A percentile compares a stretch with the other conserved stretches of the same genome.
Evolutionary conservation across 2,888 invertebrate genomes (phyloP).

Genomic region (Drosophila siamana): DNA sequence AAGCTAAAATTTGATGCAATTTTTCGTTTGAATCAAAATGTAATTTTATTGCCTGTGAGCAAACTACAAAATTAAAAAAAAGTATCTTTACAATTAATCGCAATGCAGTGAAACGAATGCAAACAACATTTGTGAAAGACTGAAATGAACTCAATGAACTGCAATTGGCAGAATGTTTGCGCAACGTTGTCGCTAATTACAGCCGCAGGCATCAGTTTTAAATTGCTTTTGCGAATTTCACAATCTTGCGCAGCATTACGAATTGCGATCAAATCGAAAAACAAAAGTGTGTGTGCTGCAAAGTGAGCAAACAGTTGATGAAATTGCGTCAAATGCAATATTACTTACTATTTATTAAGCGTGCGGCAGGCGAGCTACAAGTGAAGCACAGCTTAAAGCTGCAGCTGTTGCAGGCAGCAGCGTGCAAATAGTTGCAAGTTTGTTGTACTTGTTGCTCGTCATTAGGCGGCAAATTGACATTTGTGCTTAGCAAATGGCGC

Average conservation of each 20-base stretch:
- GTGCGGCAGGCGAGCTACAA: background rate
- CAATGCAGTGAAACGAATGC: background rate
- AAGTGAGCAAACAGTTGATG: too few species aligned
- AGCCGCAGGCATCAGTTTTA: background rate
- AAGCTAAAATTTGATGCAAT: too few species aligned
- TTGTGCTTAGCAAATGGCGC: constrained; percentile 47
- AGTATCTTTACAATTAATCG: too few species aligned
- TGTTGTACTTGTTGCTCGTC: constrained; percentile 17
- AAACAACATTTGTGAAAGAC: background rate
- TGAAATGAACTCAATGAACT: background rate
- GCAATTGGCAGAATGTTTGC: background rate
- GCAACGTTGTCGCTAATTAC: background rate
- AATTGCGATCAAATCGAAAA: too few species aligned
- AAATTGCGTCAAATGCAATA: too few species aligned
- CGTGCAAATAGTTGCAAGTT: too few species aligned
- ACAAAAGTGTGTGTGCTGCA: too few species aligned
- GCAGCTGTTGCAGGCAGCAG: constrained; percentile 33
- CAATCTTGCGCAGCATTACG: background rate
- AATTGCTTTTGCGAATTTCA: background rate
- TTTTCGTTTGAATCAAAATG: too few species aligned
- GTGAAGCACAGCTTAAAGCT: constrained; percentile 4
- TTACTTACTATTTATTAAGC: too few species aligned
- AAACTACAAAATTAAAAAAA: too few species aligned
- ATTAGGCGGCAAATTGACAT: constrained; percentile 65
- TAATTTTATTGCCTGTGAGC: too few species aligned